phyloP scores from a whole-genome alignment of 2,888 invertebrate species.

The Microdon myrmicae region DNA sequence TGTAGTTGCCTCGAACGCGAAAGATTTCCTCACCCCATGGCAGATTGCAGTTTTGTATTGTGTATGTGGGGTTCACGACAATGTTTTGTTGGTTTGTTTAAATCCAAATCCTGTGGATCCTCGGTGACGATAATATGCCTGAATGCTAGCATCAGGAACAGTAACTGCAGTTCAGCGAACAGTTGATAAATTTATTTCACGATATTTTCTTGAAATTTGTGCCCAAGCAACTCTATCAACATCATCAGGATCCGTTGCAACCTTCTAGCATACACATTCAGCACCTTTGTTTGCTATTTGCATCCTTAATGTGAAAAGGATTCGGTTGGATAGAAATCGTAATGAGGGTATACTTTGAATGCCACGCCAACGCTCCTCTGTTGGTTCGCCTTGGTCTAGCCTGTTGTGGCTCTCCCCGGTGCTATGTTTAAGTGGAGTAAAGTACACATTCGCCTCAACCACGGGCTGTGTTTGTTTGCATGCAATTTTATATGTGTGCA shows the following conservation, averaged over 20 bases:
- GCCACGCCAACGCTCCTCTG: conserved; percentile 13
- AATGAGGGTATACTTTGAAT: conserved; percentile 44
- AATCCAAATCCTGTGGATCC: conserved; percentile 23
- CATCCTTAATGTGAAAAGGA: conserved; percentile 48
- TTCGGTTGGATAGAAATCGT: conserved; percentile 47
- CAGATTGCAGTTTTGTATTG: no score
- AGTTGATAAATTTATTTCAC: conserved; percentile 34
- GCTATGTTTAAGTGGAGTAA: conserved; percentile 40
- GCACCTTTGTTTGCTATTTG: conserved; percentile 50
- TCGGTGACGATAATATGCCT: conserved; percentile 37
- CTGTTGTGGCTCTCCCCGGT: conserved; percentile 5
- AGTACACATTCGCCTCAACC: conserved; percentile 43
- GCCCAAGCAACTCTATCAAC: conserved; percentile 30
- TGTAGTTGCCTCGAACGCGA: no score
- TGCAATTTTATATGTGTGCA: conserved; percentile 16
- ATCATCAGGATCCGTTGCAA: conserved; percentile 20
- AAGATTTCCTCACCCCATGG: no score
- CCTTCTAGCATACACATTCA: not conserved
- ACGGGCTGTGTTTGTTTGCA: conserved; percentile 45
- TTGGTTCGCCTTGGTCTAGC: conserved; percentile 8
- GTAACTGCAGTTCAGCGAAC: conserved; percentile 27
- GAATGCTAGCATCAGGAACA: conserved; percentile 29
- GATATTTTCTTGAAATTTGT: conserved; percentile 46
- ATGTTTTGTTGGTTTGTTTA: conserved; percentile 12
- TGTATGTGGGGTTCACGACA: no score